Evolutionary conservation across 2,797 vertebrate species (phyloP), one percentile per base, ranked within the genome.

Genomic region (Lutjanus campechanus): DNA sequence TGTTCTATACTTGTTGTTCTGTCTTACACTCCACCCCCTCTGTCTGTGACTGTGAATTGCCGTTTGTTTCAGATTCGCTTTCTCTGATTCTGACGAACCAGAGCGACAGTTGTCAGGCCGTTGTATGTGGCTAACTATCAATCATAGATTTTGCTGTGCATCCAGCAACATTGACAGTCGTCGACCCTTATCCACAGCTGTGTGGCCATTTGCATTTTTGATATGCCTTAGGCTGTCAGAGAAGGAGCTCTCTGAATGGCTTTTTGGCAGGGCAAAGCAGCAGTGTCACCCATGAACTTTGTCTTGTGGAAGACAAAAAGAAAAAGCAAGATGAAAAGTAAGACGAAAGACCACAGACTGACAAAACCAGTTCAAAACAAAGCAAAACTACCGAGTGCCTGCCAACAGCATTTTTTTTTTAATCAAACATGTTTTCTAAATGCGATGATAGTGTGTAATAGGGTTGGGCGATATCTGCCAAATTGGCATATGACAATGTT

Each of bases 21-120:
- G 9, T 49, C 61, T 53, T 20, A 65, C 41, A 15, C 7, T 44
- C 51, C 29, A 43, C 43, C 56, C 10, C 40, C 29, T 12, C 7
- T 13, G 1, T 56, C 36, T 61, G 22, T 36, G 53, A 58, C 25
- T 43, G 29, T 82, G 40, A 79, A 54, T 41, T 16, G 46, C 29
- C 49, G 25, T 16, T 60, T 56, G 40, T 58, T 64, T 69, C 46
- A n/a, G 41, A 43, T 36, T 56, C 5, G 11, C 46, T 7, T 6
- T 54, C 12, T 51, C 51, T 55, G 25, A 19, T 49, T 49, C 49
- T 76, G 58, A 29, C 68, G 16, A 60, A 44, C 9, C 12, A 29
- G 10, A 43, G 7, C 1, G 3, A 41, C 22, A 46, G 13, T 19
- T 77, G 40, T 13, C 22, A 6, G 12, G 41, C 43, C 49, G 41